These are phyloP conservation scores for Lepidostoma basale DNA, from an alignment of 1,140 invertebrate species.

Conservation along the genomic window DNA sequence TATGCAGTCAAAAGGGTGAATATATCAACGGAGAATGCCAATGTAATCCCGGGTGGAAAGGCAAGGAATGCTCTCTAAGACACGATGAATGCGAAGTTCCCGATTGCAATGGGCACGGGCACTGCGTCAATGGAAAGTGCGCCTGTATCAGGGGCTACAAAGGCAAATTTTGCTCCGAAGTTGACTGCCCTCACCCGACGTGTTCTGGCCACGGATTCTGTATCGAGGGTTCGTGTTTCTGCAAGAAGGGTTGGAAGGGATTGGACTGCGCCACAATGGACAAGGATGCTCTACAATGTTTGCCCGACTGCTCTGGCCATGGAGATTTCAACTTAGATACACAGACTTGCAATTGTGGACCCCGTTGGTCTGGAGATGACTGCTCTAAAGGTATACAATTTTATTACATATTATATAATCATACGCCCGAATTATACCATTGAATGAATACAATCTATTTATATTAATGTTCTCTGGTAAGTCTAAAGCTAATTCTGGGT, in stretches of 20 bases:
- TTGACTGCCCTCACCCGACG: conserved; percentile 93
- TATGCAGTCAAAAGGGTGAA: conserved; percentile 94
- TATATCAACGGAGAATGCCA: conserved; percentile 95
- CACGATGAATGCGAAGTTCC: conserved; percentile 93
- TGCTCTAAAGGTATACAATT: conserved; percentile 80
- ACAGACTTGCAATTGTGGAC: conserved; percentile 89
- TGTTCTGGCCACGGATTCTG: conserved; percentile 96
- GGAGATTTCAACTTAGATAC: conserved; percentile 93
- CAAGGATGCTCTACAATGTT: conserved; percentile 90
- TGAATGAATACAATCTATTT: too few species aligned
- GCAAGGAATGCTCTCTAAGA: conserved; percentile 90
- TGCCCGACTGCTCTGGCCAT: conserved; percentile 92
- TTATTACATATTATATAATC: background rate
- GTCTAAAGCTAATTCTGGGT: too few species aligned
- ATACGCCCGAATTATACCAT: too few species aligned
- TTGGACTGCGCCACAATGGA: conserved; percentile 89
- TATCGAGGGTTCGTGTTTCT: conserved; percentile 93
- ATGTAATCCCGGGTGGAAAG: conserved; percentile 97
- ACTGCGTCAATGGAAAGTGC: conserved; percentile 94
- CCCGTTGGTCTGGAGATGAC: conserved; percentile 91
- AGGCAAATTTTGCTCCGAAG: conserved; percentile 89
- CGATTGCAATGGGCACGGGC: conserved; percentile 93
- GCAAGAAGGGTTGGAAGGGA: conserved; percentile 97
- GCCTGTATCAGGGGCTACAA: conserved; percentile 91
- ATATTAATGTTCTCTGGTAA: too few species aligned